Conservation (phyloP, 1,140 invertebrate genomes). For the Proctacanthus coquilletti region DNA sequence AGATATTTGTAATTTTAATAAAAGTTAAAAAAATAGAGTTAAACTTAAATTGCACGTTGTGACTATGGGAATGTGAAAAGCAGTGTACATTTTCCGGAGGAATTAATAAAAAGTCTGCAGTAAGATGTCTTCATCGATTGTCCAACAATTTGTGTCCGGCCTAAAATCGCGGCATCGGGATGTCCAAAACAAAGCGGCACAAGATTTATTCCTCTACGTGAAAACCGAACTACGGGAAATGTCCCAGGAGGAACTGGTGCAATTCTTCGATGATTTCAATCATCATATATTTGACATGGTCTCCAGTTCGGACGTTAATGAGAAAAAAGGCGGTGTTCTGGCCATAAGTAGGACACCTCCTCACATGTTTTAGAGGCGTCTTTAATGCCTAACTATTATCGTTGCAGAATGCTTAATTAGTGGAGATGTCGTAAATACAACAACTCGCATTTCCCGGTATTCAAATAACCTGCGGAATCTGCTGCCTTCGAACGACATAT, state of each 20-base stretch:
- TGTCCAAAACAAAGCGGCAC: slow-evolving; percentile 63
- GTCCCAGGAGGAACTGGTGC: slow-evolving; percentile 74
- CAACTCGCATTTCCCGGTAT: slow-evolving; percentile 77
- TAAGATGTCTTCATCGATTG: slow-evolving; percentile 30
- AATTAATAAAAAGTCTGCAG: no score
- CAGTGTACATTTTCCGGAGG: no score
- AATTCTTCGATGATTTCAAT: slow-evolving; percentile 90
- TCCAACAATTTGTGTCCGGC: slow-evolving; percentile 66
- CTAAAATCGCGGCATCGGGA: slow-evolving; percentile 83
- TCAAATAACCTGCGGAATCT: slow-evolving; percentile 84
- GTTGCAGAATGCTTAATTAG: slow-evolving; percentile 75
- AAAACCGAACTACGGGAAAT: slow-evolving; percentile 84
- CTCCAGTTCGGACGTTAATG: slow-evolving; percentile 77
- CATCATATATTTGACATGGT: slow-evolving; percentile 95
- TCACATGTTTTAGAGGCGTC: no score
- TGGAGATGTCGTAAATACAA: slow-evolving; percentile 83
- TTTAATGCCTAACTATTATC: neutral
- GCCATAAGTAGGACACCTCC: slow-evolving; percentile 58
- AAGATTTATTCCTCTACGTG: slow-evolving; percentile 78
- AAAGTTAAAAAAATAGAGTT: no score
- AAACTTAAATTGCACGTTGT: no score
- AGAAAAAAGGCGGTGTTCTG: slow-evolving; percentile 89
- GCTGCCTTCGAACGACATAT: slow-evolving; percentile 75
- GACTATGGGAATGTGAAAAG: no score
- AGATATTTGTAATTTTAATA: no score